Conservation (phyloP, 2,113 vertebrate species). For the Capricornis sumatraensis region DNA sequence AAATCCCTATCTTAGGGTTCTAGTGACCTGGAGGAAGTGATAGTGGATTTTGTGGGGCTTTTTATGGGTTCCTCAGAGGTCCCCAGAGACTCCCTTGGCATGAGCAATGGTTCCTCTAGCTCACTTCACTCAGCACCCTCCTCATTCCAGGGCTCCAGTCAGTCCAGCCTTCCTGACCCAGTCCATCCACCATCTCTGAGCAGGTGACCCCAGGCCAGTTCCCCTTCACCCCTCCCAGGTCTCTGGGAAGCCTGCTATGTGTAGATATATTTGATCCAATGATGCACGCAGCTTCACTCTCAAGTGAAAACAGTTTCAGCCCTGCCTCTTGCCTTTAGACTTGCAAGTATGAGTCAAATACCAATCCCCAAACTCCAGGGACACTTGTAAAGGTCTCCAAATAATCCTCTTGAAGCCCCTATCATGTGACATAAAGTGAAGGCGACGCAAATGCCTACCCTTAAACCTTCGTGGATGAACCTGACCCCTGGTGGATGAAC, state of each 20-base stretch:
- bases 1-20: neutral
- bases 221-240: neutral
- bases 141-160: neutral
- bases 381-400: neutral
- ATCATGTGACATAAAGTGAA: neutral
- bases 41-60: neutral
- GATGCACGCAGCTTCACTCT: neutral
- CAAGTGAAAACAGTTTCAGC: neutral
- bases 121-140: neutral
- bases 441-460: neutral
- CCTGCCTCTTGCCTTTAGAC: neutral
- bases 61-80: neutral
- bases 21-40: neutral
- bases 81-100: neutral
- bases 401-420: neutral
- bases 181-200: neutral
- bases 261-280: neutral
- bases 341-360: neutral
- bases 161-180: neutral
- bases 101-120: neutral
- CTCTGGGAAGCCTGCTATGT: neutral
- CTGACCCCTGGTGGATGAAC: neutral
- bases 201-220: neutral
- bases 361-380: neutral
- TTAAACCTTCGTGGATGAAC: neutral